Evolutionary conservation across 92 coral and sea anemone genomes (phyloP).

Genomic region (Heliopora coerulea): DNA sequence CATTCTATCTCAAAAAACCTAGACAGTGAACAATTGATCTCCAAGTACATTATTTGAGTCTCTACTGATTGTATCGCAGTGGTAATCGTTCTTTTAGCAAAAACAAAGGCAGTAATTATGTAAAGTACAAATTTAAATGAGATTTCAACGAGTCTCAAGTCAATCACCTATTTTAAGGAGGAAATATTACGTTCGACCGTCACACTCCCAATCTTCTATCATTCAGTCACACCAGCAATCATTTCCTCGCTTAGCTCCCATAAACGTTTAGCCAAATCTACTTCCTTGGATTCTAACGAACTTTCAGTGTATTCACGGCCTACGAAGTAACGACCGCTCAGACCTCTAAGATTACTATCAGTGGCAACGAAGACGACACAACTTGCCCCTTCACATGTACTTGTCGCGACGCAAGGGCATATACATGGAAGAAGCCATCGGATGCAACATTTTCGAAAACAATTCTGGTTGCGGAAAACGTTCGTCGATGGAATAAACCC

Average conservation of each 20-base stretch:
- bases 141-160: too few relatives aligned
- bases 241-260: conserved; percentile 48
- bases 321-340: conserved; percentile 46
- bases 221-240: conserved; percentile 9
- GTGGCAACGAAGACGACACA: conserved; percentile 48
- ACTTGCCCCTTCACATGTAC: conserved; percentile 34
- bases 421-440: conserved; percentile 39
- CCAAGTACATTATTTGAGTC: too few relatives aligned
- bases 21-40: too few relatives aligned
- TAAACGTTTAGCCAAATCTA: conserved; percentile 46
- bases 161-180: too few relatives aligned
- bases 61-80: too few relatives aligned
- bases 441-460: conserved; percentile 8
- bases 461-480: conserved; percentile 38
- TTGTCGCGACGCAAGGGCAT: conserved; percentile 36
- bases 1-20: too few relatives aligned
- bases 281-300: conserved; percentile 32
- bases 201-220: too few relatives aligned
- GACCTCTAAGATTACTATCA: conserved; percentile 38
- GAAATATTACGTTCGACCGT: too few relatives aligned
- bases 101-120: too few relatives aligned
- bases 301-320: conserved; percentile 41
- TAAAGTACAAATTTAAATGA: too few relatives aligned
- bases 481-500: conserved; percentile 47
- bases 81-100: too few relatives aligned